A percentile compares a stretch with the other conserved stretches of the same genome.
Evolutionary conservation across 64 coral and sea anemone species (phyloP).

Genomic region (Orbicella faveolata): DNA sequence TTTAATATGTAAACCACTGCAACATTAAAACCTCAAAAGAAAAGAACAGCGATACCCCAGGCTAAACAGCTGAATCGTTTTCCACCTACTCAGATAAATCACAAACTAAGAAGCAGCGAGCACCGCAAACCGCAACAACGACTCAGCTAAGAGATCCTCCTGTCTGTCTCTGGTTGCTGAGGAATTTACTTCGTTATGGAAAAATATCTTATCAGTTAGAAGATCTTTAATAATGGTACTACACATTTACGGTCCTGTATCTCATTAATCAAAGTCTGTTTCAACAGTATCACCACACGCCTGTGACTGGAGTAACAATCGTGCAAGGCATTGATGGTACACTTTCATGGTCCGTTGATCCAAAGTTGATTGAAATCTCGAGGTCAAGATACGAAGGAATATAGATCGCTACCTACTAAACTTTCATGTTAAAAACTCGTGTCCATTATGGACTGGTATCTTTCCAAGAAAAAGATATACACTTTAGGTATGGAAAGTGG

Average conservation of each 20-base stretch:
- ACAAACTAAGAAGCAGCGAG: not conserved
- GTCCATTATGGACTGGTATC: not conserved
- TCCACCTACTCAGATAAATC: no score
- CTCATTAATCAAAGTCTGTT: not conserved
- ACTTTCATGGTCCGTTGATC: not conserved
- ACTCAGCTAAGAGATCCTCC: no score
- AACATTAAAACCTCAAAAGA: no score
- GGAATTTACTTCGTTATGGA: not conserved
- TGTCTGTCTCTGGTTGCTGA: not conserved
- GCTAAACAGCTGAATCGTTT: no score
- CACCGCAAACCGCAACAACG: not conserved
- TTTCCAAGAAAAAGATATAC: not conserved
- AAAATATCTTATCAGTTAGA: not conserved
- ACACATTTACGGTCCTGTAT: not conserved
- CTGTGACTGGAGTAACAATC: not conserved
- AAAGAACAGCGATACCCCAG: no score
- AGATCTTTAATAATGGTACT: not conserved
- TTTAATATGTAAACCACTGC: no score
- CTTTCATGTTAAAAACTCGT: not conserved
- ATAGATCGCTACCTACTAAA: not conserved
- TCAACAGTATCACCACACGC: not conserved
- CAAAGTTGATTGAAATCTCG: not conserved
- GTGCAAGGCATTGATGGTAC: not conserved
- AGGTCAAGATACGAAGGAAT: not conserved
- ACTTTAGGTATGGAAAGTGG: not conserved